Conservation (phyloP, 2,888 invertebrate species). For the Bellardia pandia region DNA sequence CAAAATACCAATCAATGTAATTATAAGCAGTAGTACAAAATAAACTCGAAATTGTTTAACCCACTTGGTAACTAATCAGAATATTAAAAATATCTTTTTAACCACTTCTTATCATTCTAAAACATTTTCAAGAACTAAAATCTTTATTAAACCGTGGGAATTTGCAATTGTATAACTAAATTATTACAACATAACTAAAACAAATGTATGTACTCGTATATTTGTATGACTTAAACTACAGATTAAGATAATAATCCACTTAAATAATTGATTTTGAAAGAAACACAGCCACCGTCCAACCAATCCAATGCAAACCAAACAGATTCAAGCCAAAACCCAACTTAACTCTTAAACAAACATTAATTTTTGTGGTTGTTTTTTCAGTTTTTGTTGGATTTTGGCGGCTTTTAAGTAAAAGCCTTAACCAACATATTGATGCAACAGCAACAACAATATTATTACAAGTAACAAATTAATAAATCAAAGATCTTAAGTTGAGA, state of each 20-base stretch:
- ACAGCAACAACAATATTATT: slow-evolving; percentile 18
- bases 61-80: neutral
- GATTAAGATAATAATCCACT: slow-evolving; percentile 60
- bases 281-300: slow-evolving; percentile 31
- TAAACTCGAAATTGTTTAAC: no score
- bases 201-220: neutral
- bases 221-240: slow-evolving; percentile 37
- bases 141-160: slow-evolving; percentile 29
- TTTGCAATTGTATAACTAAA: neutral
- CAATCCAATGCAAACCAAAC: slow-evolving; percentile 12
- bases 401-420: slow-evolving; percentile 61
- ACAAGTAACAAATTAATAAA: slow-evolving; percentile 72
- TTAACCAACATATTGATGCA: slow-evolving; percentile 41
- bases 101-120: neutral
- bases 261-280: slow-evolving; percentile 59
- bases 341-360: slow-evolving; percentile 27
- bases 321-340: slow-evolving; percentile 11
- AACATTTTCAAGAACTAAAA: neutral
- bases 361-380: neutral
- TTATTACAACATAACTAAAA: neutral
- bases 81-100: neutral
- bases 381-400: slow-evolving; percentile 30
- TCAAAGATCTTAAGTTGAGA: slow-evolving; percentile 69
- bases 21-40: no score
- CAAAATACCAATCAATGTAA: no score